Percentiles rank a stretch among this genome's conserved stretches.
Conservation (phyloP, 2,888 invertebrate genomes). For the Kuschelorhynchus macadamiae region DNA sequence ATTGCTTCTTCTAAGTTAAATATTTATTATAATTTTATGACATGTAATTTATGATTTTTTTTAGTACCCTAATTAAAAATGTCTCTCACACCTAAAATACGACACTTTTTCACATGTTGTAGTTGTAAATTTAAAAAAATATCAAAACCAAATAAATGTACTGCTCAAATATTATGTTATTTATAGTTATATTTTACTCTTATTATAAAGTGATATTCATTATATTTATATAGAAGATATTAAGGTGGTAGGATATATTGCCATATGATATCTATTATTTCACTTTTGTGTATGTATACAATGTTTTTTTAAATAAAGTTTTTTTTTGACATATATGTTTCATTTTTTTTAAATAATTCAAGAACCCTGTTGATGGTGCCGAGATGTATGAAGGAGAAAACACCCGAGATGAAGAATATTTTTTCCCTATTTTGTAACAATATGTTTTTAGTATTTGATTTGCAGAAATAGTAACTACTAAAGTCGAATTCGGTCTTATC, state of each 20-base stretch:
- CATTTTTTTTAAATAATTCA: too few species aligned
- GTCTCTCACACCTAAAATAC: not conserved
- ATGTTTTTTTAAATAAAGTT: constrained; percentile 29
- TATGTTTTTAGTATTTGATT: too few species aligned
- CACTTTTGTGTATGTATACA: constrained; percentile 23
- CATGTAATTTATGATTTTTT: constrained; percentile 1
- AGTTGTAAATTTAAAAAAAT: constrained; percentile 12
- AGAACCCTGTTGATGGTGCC: too few species aligned
- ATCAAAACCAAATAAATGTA: constrained; percentile 46
- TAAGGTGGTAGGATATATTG: constrained; percentile 39
- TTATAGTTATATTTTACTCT: constrained; percentile 24
- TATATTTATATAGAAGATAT: constrained; percentile 20
- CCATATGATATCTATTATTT: constrained; percentile 22
- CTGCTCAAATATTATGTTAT: constrained; percentile 45
- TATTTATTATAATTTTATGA: not conserved
- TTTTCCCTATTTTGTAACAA: not conserved
- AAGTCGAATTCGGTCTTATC: too few species aligned
- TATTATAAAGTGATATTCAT: constrained; percentile 35
- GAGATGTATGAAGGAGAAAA: too few species aligned
- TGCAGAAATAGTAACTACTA: too few species aligned
- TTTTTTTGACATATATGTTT: constrained; percentile 13
- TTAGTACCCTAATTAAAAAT: constrained; percentile 10
- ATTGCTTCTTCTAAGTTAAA: too few species aligned
- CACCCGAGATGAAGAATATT: too few species aligned
- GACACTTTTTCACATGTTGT: not conserved